Conservation (phyloP, 2,888 invertebrate genomes). For the Trachelus iudaicus region DNA sequence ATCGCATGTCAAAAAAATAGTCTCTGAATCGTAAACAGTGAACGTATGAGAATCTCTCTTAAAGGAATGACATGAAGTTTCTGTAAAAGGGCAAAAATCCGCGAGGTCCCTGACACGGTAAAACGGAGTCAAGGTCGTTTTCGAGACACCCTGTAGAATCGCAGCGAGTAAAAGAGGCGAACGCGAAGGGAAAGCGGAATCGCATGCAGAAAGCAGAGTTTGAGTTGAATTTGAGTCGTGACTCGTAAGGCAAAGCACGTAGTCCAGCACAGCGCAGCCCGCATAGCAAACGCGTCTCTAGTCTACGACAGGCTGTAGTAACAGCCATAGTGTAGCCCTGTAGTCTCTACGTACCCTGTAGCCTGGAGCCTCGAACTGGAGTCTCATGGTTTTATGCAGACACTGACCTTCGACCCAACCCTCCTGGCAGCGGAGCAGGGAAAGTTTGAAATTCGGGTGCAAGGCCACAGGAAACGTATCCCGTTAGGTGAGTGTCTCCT, state of each 20-base stretch:
- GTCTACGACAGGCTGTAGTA: constrained; percentile 31
- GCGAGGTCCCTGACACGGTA: not conserved
- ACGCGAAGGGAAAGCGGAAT: constrained; percentile 30
- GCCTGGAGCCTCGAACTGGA: constrained; percentile 45
- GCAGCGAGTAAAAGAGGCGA: not conserved
- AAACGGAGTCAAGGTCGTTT: constrained; percentile 6
- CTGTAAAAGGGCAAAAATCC: not conserved
- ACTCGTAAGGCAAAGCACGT: constrained; percentile 64
- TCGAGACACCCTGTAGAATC: constrained; percentile 10
- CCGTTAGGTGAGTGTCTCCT: not conserved
- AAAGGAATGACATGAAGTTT: not conserved
- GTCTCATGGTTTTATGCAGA: constrained; percentile 61
- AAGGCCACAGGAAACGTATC: constrained; percentile 53
- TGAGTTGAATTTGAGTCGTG: constrained; percentile 62
- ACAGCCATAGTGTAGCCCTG: constrained; percentile 26
- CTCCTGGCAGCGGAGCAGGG: constrained; percentile 42
- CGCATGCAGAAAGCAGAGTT: constrained; percentile 58
- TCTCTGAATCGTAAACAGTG: not conserved
- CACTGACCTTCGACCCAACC: constrained; percentile 62
- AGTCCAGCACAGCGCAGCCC: constrained; percentile 59
- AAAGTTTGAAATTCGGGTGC: constrained; percentile 64
- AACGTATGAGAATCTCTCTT: not conserved
- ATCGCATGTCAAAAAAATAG: not conserved
- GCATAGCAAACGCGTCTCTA: constrained; percentile 59
- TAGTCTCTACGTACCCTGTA: constrained; percentile 41